Conservation (phyloP, 2,113 vertebrate genomes). For the Mus pahari region DNA sequence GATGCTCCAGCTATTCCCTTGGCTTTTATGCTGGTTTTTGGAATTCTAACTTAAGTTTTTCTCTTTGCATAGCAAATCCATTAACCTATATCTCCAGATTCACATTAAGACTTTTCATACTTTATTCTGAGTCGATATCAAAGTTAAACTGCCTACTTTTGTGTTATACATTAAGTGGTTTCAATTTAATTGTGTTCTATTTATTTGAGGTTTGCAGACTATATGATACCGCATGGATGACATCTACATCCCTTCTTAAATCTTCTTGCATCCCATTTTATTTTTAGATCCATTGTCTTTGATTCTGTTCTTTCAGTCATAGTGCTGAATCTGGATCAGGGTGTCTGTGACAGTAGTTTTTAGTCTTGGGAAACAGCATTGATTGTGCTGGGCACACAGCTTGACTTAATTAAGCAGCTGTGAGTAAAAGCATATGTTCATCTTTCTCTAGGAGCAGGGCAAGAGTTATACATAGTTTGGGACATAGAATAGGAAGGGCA, state of each 20-base stretch:
- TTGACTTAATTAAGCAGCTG: neutral
- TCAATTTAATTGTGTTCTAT: neutral
- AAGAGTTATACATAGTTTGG: no score
- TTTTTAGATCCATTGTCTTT: neutral
- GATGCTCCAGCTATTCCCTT: neutral
- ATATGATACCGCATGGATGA: neutral
- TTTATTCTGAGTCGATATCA: neutral
- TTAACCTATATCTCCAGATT: neutral
- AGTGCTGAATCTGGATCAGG: neutral
- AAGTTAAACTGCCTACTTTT: neutral
- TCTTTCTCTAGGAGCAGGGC: neutral
- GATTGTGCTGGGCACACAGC: neutral
- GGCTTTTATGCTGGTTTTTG: neutral
- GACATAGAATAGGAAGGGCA: neutral
- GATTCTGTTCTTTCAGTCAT: neutral
- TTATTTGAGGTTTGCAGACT: neutral
- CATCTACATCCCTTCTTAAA: neutral
- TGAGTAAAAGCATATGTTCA: neutral
- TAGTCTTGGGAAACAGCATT: neutral
- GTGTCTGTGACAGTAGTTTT: neutral
- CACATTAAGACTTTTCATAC: neutral
- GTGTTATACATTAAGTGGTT: neutral
- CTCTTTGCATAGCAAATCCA: neutral
- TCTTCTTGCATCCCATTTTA: neutral
- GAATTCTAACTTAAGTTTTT: neutral